These are phyloP conservation scores for Octopus sinensis DNA, from an alignment of 1,140 invertebrate genomes.

Conservation along the genomic window DNA sequence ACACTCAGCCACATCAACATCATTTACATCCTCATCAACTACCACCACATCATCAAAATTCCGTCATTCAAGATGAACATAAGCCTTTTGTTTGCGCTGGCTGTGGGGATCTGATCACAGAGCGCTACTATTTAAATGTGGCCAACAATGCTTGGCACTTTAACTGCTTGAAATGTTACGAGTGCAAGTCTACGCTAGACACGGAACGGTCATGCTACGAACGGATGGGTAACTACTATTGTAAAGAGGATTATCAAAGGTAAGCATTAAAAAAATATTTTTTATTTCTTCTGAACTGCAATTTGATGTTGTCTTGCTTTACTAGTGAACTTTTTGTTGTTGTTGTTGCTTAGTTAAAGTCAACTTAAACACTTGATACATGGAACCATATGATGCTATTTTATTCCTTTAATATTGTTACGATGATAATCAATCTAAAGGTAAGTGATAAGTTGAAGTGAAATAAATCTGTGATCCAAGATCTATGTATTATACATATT, in stretches of 20 bases:
- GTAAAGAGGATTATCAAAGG: constrained; percentile 97
- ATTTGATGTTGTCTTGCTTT: constrained; percentile 25
- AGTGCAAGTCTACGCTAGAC: constrained; percentile 81
- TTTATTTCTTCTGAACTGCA: constrained; percentile 12
- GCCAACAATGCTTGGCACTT: constrained; percentile 88
- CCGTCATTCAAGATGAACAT: constrained; percentile 24
- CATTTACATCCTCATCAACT: constrained; percentile 15
- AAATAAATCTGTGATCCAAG: not conserved
- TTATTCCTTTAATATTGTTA: too few relatives aligned
- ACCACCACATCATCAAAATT: constrained; percentile 16
- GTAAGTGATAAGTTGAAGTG: not conserved
- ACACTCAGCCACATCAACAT: not conserved
- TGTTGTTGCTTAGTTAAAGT: constrained; percentile 19
- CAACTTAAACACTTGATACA: constrained; percentile 11
- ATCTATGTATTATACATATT: not conserved
- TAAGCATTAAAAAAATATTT: constrained; percentile 59
- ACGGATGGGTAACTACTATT: constrained; percentile 90
- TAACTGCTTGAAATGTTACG: constrained; percentile 79
- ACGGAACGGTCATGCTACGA: constrained; percentile 90
- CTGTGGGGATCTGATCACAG: constrained; percentile 78
- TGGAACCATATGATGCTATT: not conserved
- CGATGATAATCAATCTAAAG: too few relatives aligned
- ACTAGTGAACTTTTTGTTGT: constrained; percentile 16
- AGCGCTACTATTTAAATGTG: constrained; percentile 80
- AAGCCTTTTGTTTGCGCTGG: constrained; percentile 70